These are phyloP conservation scores for Carassius auratus DNA, from an alignment of 2,113 vertebrate species.

Conservation along the genomic window DNA sequence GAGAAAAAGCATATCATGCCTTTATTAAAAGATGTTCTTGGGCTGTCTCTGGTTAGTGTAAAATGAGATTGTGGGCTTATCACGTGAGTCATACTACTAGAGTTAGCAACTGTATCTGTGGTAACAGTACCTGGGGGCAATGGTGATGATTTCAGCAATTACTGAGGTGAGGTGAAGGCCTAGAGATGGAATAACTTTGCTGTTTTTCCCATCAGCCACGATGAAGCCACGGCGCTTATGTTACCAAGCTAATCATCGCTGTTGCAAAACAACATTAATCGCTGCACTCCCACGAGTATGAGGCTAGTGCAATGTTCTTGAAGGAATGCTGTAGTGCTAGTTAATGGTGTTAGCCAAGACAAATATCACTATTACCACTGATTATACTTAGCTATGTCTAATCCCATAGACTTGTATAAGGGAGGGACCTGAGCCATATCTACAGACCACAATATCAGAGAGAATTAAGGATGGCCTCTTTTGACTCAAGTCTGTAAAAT, in stretches of 20 bases:
- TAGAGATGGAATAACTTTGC: constrained; percentile 28
- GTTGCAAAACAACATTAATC: constrained; percentile 25
- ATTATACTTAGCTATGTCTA: background rate
- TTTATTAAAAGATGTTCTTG: constrained; percentile 35
- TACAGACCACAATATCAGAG: background rate
- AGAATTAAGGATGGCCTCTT: background rate
- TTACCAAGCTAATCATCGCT: background rate
- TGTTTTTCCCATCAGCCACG: background rate
- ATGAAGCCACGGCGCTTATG: constrained; percentile 7
- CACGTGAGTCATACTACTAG: constrained; percentile 23
- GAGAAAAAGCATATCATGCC: constrained; percentile 18
- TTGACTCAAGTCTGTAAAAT: background rate
- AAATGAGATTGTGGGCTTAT: constrained; percentile 42
- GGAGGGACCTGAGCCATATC: background rate
- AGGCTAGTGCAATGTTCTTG: background rate
- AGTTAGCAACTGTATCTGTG: constrained; percentile 34
- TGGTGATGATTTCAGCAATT: constrained; percentile 40
- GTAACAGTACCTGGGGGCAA: constrained; percentile 37
- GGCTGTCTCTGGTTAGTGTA: background rate
- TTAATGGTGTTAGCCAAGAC: background rate
- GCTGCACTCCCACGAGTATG: background rate
- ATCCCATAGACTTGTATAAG: background rate
- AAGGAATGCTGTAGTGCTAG: background rate
- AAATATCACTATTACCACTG: background rate
- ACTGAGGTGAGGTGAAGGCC: constrained; percentile 30